Base-by-base conservation (phyloP, 2,888 invertebrate species). In the Chelonus formosanus region DNA sequence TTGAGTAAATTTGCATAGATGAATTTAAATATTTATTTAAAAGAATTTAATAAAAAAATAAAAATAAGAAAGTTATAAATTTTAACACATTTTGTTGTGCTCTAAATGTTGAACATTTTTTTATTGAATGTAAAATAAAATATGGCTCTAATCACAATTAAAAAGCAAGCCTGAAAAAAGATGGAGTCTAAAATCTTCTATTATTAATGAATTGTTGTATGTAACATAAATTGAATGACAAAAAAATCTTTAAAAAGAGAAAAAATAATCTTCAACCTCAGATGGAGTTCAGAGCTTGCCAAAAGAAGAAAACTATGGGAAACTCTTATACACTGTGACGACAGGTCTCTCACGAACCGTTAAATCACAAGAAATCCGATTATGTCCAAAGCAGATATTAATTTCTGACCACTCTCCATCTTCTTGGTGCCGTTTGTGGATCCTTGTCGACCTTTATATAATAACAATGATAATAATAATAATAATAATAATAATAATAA, bases 281-380 rank as follows among this genome's bases (percentile, higher is more conserved):
- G 20, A 20, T 20, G 20, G 20, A 43, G 57, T 44, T 48, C 50
- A 44, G 7, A 32, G 44, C 43, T 44, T n/a, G 40, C 6, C 48
- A 20, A 55, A 55, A 40, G 8, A 36, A 60, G 59, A 61, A 56
- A 40, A 47, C 35, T 44, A 52, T 4, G 8, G 34, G 32, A 52
- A 52, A 52, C 34, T 52, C 52, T 52, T 32, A 52, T 52, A 52
- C 36, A 61, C 61, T 52, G 20, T 43, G 43, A 47, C 61, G 58
- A 53, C 61, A 53, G 52, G 43, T 61, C 61, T 53, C 61, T 61
- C 58, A 53, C 44, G 56, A 67, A 71, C 67, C 72, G 67, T 71
- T 79, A 79, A 79, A 81, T 79, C 79, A 79, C 69, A 65, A 68
- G 73, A 56, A 83, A 83, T 80, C 82, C 81, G 83, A 82, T 83